A percentile compares a stretch with the other conserved stretches of the same genome.
Conservation (phyloP, 1,140 invertebrate species). For the Lucilia sericata region DNA sequence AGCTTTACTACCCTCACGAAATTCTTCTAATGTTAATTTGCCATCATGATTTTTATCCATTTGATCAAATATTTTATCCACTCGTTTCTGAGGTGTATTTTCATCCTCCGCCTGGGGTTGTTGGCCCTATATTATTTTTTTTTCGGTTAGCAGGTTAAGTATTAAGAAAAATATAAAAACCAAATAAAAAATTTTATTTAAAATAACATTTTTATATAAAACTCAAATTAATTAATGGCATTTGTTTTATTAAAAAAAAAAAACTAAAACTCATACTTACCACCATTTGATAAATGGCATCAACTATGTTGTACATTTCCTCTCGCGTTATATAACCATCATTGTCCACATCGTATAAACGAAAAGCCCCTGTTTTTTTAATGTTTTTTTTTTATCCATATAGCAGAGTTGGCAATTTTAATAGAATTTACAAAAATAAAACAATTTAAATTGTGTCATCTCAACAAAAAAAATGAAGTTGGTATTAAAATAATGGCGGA, state of each 20-base stretch:
- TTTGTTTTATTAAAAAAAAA: background rate
- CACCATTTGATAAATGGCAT: constrained; percentile 99
- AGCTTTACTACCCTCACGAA: constrained; percentile 97
- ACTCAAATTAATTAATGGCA: background rate
- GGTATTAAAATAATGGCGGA: constrained; percentile 45
- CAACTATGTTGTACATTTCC: constrained; percentile 99
- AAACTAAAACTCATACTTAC: constrained; percentile 73
- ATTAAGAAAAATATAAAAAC: background rate
- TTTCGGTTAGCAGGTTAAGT: background rate
- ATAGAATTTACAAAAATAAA: constrained; percentile 42
- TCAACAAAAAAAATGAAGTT: background rate
- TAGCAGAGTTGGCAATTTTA: constrained; percentile 31
- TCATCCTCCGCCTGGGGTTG: constrained; percentile 91
- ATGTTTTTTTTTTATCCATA: constrained; percentile 62
- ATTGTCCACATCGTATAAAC: constrained; percentile 97
- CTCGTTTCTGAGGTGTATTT: constrained; percentile 94
- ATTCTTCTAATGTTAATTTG: constrained; percentile 96
- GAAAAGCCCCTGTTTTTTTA: constrained; percentile 87
- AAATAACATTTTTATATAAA: background rate
- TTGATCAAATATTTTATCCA: constrained; percentile 97
- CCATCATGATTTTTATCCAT: constrained; percentile 99
- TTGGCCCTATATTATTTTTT: constrained; percentile 76
- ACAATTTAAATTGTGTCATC: background rate
- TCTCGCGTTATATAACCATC: constrained; percentile 97
- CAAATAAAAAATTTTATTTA: background rate